phyloP scores from a whole-genome alignment of 2,797 vertebrate genomes.

The Fringilla coelebs region DNA sequence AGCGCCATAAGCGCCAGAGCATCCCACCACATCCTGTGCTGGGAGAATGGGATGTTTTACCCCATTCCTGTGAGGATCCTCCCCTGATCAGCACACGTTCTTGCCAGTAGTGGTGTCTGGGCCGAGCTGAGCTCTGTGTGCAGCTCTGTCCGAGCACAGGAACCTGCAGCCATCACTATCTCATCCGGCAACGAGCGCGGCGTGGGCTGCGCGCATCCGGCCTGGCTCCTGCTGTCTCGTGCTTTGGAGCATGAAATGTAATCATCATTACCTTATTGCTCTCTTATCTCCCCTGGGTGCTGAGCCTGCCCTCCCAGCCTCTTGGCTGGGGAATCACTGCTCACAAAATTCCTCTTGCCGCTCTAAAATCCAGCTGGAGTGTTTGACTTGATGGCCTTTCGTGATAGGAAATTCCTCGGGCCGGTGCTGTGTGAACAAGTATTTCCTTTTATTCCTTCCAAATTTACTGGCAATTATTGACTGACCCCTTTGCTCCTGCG shows the following conservation, averaged over 20 bases:
- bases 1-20: rapidly evolving
- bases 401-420: background rate
- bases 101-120: background rate
- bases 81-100: rapidly evolving
- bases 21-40: rapidly evolving
- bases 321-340: background rate
- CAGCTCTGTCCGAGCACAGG: background rate
- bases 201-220: background rate
- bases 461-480: slow-evolving; percentile 48
- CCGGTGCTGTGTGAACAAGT: background rate
- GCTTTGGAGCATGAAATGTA: slow-evolving; percentile 36
- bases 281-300: slow-evolving; percentile 18
- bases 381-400: background rate
- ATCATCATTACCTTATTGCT: slow-evolving; percentile 32
- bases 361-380: background rate
- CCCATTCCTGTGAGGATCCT: background rate
- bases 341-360: background rate
- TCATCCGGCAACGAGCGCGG: rapidly evolving
- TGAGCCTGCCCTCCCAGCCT: background rate
- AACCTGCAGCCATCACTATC: background rate
- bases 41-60: background rate
- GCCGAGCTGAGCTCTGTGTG: background rate
- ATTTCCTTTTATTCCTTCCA: slow-evolving; percentile 27
- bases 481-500: slow-evolving; percentile 39
- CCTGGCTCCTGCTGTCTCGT: background rate